phyloP scores from a whole-genome alignment of 2,797 vertebrate genomes.

The Sciaenops ocellatus region DNA sequence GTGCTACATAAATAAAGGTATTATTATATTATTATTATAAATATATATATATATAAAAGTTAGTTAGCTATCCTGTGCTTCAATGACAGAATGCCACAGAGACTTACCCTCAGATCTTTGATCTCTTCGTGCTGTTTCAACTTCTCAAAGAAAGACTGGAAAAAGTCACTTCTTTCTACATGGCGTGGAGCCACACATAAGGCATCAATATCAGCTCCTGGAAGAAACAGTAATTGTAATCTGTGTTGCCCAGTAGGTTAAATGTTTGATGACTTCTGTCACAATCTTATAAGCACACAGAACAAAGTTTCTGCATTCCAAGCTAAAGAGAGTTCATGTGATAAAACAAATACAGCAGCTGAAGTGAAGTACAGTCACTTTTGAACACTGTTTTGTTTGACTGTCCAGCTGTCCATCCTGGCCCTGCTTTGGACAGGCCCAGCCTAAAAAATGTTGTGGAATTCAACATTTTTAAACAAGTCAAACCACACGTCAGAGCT shows the following conservation, averaged over 20 bases:
- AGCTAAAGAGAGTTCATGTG: neutral
- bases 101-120: slow-evolving; percentile 93
- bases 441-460: too few relatives aligned
- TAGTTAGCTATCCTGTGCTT: neutral
- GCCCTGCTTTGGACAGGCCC: neutral
- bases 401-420: neutral
- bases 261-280: neutral
- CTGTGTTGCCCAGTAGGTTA: neutral
- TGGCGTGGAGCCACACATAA: slow-evolving; percentile 97
- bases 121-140: slow-evolving; percentile 94
- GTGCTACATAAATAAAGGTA: too few relatives aligned
- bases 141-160: slow-evolving; percentile 97
- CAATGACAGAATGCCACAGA: neutral
- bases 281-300: neutral
- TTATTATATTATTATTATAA: too few relatives aligned
- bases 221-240: slow-evolving; percentile 38
- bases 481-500: neutral
- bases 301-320: neutral
- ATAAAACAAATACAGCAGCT: neutral
- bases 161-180: slow-evolving; percentile 96
- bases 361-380: neutral
- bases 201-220: slow-evolving; percentile 98
- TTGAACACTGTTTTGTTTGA: neutral
- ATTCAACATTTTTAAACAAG: neutral
- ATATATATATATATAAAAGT: too few relatives aligned